Conservation (phyloP, 2,888 invertebrate genomes). For the Caenorhabditis zanzibari region DNA sequence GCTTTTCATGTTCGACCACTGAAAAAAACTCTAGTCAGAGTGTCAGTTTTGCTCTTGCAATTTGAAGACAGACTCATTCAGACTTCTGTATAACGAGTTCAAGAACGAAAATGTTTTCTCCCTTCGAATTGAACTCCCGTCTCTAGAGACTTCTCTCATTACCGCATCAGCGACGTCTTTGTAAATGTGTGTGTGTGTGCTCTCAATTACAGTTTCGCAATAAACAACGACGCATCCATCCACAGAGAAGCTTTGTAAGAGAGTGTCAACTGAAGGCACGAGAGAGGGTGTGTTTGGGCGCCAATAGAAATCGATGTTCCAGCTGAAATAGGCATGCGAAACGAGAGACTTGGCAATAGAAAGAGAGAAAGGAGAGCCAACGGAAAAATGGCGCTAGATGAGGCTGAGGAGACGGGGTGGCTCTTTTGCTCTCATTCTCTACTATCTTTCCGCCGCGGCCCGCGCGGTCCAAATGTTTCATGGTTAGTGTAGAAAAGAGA, state of each 20-base stretch:
- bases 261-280: slow-evolving; percentile 35
- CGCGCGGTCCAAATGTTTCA: slow-evolving; percentile 60
- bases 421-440: slow-evolving; percentile 38
- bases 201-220: slow-evolving; percentile 49
- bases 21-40: too few species aligned
- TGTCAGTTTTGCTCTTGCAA: too few species aligned
- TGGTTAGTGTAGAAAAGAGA: slow-evolving; percentile 34
- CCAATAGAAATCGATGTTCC: slow-evolving; percentile 52
- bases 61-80: too few species aligned
- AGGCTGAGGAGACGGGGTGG: slow-evolving; percentile 27
- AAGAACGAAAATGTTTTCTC: neutral
- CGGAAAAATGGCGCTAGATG: slow-evolving; percentile 54
- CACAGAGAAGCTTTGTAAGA: slow-evolving; percentile 3
- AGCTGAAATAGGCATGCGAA: slow-evolving; percentile 32
- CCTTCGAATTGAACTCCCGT: neutral
- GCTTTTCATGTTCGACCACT: too few species aligned
- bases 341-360: slow-evolving; percentile 37
- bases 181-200: neutral
- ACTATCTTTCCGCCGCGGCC: slow-evolving; percentile 17
- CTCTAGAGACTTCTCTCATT: neutral
- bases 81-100: too few species aligned
- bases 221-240: slow-evolving; percentile 18
- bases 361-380: slow-evolving; percentile 39
- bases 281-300: slow-evolving; percentile 43
- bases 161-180: neutral